phyloP scores from a whole-genome alignment of 2,797 vertebrate species.

The Lepidocolaptes lacrymiger region DNA sequence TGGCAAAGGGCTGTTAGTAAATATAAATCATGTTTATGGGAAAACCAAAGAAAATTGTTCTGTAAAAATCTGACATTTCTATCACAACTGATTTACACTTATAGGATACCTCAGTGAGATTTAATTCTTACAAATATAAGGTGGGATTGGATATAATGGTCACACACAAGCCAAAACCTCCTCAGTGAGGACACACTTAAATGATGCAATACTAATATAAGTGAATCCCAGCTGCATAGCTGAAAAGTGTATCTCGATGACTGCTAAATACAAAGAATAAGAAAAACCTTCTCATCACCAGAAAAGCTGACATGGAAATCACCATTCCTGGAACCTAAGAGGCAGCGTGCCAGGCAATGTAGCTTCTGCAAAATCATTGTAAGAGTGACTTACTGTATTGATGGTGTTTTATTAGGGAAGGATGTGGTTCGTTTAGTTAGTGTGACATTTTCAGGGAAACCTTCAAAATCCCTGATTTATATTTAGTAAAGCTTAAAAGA shows the following conservation, averaged over 20 bases:
- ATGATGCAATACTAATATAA: neutral
- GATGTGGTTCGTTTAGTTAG: neutral
- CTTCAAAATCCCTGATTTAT: neutral
- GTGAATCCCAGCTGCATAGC: neutral
- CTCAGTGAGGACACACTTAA: neutral
- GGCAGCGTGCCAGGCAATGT: neutral
- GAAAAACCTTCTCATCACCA: neutral
- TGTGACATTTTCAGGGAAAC: neutral
- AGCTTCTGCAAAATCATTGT: neutral
- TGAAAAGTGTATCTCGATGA: neutral
- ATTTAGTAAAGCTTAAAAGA: conserved; percentile 3
- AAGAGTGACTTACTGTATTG: neutral
- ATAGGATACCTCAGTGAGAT: neutral
- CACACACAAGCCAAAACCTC: neutral
- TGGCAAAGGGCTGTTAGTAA: neutral
- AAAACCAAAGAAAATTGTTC: neutral
- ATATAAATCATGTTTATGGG: neutral
- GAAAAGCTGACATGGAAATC: conserved; percentile 18
- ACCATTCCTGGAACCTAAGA: conserved; percentile 4
- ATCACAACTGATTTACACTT: neutral
- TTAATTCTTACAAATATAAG: neutral
- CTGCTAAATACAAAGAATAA: neutral
- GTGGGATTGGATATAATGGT: neutral
- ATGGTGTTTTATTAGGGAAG: neutral
- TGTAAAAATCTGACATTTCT: neutral